Evolutionary conservation across 2,888 invertebrate genomes (phyloP).

Genomic region (Pyrochroa serraticornis): DNA sequence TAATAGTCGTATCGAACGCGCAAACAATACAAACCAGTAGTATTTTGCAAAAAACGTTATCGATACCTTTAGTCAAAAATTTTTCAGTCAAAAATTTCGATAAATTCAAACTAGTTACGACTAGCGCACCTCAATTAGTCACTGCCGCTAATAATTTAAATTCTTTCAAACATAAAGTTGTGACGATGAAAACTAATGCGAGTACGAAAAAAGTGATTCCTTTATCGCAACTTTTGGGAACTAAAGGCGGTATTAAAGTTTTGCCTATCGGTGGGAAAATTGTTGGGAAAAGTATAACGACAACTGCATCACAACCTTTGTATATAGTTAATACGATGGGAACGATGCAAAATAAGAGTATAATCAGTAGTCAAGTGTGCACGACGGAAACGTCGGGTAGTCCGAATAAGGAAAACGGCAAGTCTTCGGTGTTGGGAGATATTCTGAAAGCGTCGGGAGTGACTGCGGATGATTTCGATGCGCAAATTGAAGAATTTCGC

Average conservation of each 20-base stretch:
- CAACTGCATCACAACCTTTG: constrained; percentile 44
- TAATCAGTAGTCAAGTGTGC: too few relatives aligned
- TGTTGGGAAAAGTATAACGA: constrained; percentile 46
- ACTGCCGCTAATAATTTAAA: constrained; percentile 37
- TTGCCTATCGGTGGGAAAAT: constrained; percentile 53
- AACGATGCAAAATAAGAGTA: too few relatives aligned
- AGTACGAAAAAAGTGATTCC: constrained; percentile 53
- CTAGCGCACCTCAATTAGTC: constrained; percentile 36
- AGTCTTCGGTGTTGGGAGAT: constrained; percentile 37
- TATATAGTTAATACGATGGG: constrained; percentile 47
- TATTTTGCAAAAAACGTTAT: constrained; percentile 54
- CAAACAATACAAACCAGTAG: constrained; percentile 53
- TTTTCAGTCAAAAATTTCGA: constrained; percentile 55
- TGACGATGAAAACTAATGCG: constrained; percentile 51
- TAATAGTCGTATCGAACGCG: constrained; percentile 56
- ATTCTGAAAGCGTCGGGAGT: constrained; percentile 37
- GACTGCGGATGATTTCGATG: constrained; percentile 39
- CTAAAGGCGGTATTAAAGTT: constrained; percentile 55
- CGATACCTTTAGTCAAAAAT: constrained; percentile 55
- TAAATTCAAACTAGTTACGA: constrained; percentile 56
- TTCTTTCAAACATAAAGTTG: constrained; percentile 52
- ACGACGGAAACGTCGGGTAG: constrained; percentile 1
- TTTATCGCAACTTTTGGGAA: constrained; percentile 53
- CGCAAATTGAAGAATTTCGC: constrained; percentile 42
- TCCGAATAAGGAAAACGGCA: constrained; percentile 34